Evolutionary conservation across 2,113 vertebrate genomes (phyloP).

Genomic region (Oxyruncus cristatus): DNA sequence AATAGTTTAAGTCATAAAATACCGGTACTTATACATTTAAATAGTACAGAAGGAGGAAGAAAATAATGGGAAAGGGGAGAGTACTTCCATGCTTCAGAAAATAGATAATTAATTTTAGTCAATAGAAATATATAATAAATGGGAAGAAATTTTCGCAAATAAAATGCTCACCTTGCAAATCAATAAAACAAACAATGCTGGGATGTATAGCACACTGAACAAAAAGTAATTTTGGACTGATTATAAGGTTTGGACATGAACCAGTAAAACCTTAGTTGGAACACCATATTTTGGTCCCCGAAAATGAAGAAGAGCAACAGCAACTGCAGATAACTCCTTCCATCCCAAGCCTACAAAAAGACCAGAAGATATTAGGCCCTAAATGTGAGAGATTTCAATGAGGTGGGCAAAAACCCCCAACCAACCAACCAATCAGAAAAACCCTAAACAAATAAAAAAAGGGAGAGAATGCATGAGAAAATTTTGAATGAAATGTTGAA

Average conservation of each 20-base stretch:
- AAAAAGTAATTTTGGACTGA: neutral
- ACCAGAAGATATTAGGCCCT: neutral
- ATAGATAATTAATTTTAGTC: neutral
- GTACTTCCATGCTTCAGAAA: neutral
- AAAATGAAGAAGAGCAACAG: neutral
- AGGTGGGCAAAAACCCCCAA: neutral
- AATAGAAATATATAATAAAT: neutral
- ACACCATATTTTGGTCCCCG: neutral
- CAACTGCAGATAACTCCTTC: neutral
- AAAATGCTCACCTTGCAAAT: neutral
- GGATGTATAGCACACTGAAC: neutral
- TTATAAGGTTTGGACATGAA: neutral
- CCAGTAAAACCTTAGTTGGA: neutral
- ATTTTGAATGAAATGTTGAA: neutral
- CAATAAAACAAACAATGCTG: neutral
- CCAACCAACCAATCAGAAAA: too few relatives aligned
- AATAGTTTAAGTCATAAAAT: neutral
- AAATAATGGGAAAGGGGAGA: neutral
- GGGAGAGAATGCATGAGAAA: neutral
- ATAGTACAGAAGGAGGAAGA: neutral
- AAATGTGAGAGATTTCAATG: neutral
- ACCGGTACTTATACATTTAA: neutral
- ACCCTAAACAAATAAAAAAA: neutral
- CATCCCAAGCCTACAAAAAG: neutral
- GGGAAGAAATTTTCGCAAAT: neutral